These are phyloP conservation scores for Ardeotis arabs DNA, from an alignment of 2,113 vertebrate species.

Conservation along the genomic window DNA sequence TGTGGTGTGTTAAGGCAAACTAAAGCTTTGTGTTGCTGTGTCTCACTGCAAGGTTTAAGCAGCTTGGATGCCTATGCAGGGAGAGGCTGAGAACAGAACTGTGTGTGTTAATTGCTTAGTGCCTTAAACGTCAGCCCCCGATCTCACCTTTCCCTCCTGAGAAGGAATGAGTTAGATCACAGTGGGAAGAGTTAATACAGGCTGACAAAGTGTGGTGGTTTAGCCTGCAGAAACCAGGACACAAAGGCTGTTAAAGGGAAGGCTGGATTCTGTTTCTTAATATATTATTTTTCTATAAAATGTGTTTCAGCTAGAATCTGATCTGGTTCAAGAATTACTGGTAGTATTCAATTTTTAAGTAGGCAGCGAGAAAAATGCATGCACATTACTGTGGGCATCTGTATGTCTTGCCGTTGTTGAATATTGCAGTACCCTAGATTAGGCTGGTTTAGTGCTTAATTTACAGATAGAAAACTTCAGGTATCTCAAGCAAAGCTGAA, in stretches of 20 bases:
- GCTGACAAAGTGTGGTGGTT: not conserved
- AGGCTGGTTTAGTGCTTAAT: not conserved
- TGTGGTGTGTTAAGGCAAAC: not conserved
- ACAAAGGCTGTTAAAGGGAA: not conserved
- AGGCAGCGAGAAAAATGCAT: not conserved
- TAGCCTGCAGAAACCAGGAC: too few relatives aligned
- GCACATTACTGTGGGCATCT: rapidly evolving
- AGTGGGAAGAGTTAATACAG: not conserved
- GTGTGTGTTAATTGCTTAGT: not conserved
- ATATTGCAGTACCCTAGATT: not conserved
- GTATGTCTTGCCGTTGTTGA: not conserved
- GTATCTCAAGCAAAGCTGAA: not conserved
- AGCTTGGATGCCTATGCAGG: not conserved
- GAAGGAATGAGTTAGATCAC: not conserved
- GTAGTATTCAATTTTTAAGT: not conserved
- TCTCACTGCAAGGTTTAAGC: not conserved
- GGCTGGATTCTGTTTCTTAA: not conserved
- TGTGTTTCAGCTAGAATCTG: not conserved
- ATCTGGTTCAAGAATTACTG: not conserved
- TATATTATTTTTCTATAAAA: not conserved
- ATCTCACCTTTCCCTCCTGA: not conserved
- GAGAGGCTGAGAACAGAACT: not conserved
- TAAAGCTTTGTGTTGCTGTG: not conserved
- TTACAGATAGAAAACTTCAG: not conserved
- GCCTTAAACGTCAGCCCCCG: too few relatives aligned